Conservation (phyloP, 2,113 vertebrate genomes). For the Neotragus moschatus region DNA sequence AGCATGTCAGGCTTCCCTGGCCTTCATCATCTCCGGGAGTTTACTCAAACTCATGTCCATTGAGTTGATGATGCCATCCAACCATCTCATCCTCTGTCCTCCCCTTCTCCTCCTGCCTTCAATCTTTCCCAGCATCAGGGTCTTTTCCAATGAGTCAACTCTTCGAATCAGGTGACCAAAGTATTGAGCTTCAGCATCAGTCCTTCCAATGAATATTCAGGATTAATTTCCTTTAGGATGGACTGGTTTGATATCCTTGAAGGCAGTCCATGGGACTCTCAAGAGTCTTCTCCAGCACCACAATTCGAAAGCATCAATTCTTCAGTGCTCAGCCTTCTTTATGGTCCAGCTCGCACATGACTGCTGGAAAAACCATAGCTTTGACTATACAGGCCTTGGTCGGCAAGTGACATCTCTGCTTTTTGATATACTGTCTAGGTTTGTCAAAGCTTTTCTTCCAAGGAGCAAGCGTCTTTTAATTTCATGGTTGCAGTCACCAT, state of each 20-base stretch:
- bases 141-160: not conserved
- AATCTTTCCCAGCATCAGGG: not conserved
- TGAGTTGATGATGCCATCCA: not conserved
- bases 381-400: not conserved
- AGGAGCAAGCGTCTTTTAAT: not conserved
- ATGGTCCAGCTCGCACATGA: not conserved
- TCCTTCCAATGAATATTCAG: not conserved
- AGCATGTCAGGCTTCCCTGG: not conserved
- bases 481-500: not conserved
- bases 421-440: not conserved
- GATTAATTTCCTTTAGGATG: not conserved
- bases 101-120: not conserved
- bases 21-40: not conserved
- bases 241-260: not conserved
- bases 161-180: not conserved
- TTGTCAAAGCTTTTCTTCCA: not conserved
- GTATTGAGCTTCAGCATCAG: not conserved
- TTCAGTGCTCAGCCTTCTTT: not conserved
- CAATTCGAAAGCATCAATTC: not conserved
- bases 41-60: not conserved
- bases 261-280: not conserved
- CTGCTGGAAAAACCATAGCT: not conserved
- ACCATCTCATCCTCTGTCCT: not conserved
- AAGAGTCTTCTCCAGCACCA: not conserved
- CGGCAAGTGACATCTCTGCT: not conserved